Evolutionary conservation across 2,888 invertebrate genomes (phyloP), one percentile per base, ranked within the genome.

Genomic region (Mylabris sibirica): DNA sequence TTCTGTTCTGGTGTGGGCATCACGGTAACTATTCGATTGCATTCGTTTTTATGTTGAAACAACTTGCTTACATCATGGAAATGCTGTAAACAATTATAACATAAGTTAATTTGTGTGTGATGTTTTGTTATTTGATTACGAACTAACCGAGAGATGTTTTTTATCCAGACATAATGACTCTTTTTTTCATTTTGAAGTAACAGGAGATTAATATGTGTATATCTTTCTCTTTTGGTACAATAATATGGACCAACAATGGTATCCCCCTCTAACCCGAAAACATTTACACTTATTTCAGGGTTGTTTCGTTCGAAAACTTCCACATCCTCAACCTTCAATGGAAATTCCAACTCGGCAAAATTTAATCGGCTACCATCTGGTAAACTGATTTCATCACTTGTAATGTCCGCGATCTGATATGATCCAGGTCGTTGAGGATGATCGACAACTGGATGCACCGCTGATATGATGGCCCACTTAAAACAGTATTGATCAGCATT

Each of bases 401-500:
- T 14, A 11, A 57, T 24, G 3, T 57, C 57, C 11, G 2, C 22
- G 2, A 57, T 8, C 12, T 57, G 1, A 57, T 79, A 79, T 6
- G 68, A 69, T 11, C 65, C 60, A 9, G 66, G 20, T 76, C 44
- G 30, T 5, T 30, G 0, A 14, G 57, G 1, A 65, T 76, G 0
- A 9, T 17, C 38, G 20, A 44, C 38, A 11, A 63, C 64, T 0
- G 75, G 74, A 66, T 69, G 68, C 41, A 78, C 41, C 49, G 77
- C 76, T 22, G 75, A 69, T 9, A 73, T 63, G 30, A 79, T 66
- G 38, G 75, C 69, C 76, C 76, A 78, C 2, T 72, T 72, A 66
- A 78, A 79, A 67, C 77, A 78, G 9, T 68, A 61, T 14, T 72
- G 22, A 68, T 79, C 79, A 6, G 72, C 8, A 67, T 77, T 79